Percentiles rank a stretch among this genome's conserved stretches.
phyloP scores from a whole-genome alignment of 2,888 invertebrate genomes.

The Drosophila anomalata region DNA sequence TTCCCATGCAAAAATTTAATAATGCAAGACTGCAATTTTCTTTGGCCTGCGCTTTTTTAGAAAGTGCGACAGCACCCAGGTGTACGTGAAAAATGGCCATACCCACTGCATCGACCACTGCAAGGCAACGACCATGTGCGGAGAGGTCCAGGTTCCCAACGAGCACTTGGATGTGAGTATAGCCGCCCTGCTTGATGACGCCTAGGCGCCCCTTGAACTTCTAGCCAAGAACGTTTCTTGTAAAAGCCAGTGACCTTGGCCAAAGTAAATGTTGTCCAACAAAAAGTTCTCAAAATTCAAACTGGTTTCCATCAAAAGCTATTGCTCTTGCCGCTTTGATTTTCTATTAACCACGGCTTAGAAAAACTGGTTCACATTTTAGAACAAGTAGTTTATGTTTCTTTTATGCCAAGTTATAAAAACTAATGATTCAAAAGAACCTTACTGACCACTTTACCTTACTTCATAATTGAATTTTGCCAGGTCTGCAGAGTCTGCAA shows the following conservation, averaged over 20 bases:
- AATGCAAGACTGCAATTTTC: slow-evolving; percentile 5
- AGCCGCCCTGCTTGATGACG: background rate
- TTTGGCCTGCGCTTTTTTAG: slow-evolving; percentile 83
- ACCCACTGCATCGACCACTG: slow-evolving; percentile 95
- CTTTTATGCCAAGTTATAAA: background rate
- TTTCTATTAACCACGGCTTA: background rate
- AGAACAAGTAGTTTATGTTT: background rate
- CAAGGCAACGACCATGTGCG: slow-evolving; percentile 94
- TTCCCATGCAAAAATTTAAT: slow-evolving; percentile 3
- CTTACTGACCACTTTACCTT: background rate
- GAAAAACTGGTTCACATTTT: slow-evolving; percentile 4
- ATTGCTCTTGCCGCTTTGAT: background rate
- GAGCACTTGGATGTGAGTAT: slow-evolving; percentile 95
- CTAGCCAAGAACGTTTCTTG: background rate
- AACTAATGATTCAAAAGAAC: too few species aligned
- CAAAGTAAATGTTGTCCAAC: slow-evolving; percentile 2
- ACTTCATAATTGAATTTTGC: background rate
- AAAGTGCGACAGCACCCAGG: slow-evolving; percentile 94
- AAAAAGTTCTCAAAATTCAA: slow-evolving; percentile 2
- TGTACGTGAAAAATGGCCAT: slow-evolving; percentile 92
- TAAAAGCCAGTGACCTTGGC: slow-evolving; percentile 11
- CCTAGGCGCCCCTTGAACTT: slow-evolving; percentile 3
- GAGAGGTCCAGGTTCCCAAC: slow-evolving; percentile 96
- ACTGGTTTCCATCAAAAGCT: slow-evolving; percentile 16
- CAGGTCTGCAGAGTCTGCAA: slow-evolving; percentile 95